phyloP scores from a whole-genome alignment of 2,113 vertebrate genomes.

The Tragelaphus imberbis region DNA sequence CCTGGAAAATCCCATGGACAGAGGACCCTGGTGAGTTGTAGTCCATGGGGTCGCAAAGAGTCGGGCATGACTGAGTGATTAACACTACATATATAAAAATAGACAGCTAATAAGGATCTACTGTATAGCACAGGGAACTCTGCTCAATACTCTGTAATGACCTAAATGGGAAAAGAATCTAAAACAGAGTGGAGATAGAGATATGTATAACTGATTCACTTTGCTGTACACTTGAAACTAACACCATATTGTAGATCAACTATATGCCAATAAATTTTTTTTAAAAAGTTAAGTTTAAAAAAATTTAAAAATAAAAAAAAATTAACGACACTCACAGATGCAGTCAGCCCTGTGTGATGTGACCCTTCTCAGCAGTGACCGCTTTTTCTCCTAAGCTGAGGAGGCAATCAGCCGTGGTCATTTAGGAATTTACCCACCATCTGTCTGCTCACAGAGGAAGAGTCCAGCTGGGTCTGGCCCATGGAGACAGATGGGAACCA shows the following conservation, averaged over 20 bases:
- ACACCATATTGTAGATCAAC: not conserved
- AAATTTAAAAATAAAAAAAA: not conserved
- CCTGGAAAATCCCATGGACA: not conserved
- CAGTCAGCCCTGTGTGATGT: not conserved
- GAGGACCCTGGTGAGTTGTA: not conserved
- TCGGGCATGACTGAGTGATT: not conserved
- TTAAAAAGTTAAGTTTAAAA: not conserved
- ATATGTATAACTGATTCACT: not conserved
- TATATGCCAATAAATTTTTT: not conserved
- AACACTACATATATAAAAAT: not conserved
- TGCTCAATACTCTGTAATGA: not conserved
- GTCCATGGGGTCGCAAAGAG: not conserved
- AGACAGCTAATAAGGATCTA: not conserved
- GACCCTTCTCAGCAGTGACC: not conserved
- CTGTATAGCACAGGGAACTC: not conserved
- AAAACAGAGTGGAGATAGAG: not conserved
- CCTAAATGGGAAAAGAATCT: not conserved
- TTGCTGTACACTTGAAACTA: not conserved
- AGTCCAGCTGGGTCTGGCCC: not conserved
- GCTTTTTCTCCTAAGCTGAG: not conserved
- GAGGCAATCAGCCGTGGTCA: not conserved
- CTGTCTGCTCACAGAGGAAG: not conserved
- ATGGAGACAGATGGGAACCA: not conserved
- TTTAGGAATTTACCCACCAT: conserved; percentile 27
- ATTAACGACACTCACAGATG: not conserved